These are phyloP conservation scores for Octodonta nipae DNA, from an alignment of 2,888 invertebrate species.

Conservation along the genomic window DNA sequence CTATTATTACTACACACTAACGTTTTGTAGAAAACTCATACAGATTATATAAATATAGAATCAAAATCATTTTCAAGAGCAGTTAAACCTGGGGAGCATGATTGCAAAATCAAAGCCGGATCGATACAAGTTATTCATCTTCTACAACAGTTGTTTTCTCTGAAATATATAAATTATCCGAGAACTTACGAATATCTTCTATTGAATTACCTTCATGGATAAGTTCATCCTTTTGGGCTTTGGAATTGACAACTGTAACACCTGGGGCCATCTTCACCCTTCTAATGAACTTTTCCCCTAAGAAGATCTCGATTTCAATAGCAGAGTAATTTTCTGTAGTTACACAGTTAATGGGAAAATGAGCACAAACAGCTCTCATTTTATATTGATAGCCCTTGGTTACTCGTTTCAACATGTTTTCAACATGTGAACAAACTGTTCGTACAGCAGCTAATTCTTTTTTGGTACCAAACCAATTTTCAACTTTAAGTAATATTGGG, in stretches of 20 bases:
- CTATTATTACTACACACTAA: too few species aligned
- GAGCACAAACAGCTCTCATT: conserved; percentile 99
- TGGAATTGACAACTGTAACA: conserved; percentile 83
- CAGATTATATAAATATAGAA: too few species aligned
- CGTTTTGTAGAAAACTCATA: too few species aligned
- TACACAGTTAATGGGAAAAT: conserved; percentile 99
- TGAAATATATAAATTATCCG: conserved; percentile 98
- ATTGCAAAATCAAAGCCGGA: too few species aligned
- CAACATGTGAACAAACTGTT: conserved; percentile 96
- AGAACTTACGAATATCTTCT: conserved; percentile 98
- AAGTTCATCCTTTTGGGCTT: conserved; percentile 93
- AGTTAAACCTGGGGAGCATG: too few species aligned
- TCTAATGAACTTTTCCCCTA: conserved; percentile 86
- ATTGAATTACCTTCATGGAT: conserved; percentile 87
- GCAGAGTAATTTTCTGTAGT: conserved; percentile 76
- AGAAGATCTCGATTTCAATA: conserved; percentile 95
- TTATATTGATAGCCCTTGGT: conserved; percentile 94
- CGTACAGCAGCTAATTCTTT: conserved; percentile 96
- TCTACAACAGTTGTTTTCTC: conserved; percentile 90
- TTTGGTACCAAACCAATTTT: conserved; percentile 97
- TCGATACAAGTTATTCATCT: conserved; percentile 41
- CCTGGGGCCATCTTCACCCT: conserved; percentile 89
- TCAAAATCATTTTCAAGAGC: too few species aligned
- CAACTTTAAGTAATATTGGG: conserved; percentile 64
- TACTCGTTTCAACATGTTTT: conserved; percentile 96